Evolutionary conservation across 2,113 vertebrate genomes (phyloP), one percentile per base, ranked within the genome.

Genomic region (Romanogobio albipinnatus): DNA sequence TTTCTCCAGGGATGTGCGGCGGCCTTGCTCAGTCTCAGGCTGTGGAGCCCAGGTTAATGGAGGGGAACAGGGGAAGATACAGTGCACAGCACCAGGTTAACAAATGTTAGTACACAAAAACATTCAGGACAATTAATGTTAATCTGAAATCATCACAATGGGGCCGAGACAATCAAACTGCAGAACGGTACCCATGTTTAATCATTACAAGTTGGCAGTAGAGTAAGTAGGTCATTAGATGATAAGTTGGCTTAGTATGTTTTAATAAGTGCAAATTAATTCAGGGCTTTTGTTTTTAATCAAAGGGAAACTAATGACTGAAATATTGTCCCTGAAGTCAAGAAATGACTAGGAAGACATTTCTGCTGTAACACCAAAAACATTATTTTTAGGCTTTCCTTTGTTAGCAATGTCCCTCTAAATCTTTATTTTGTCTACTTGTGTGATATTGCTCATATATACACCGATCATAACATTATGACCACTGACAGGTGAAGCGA

Each of bases 1-100:
- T 93, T 99, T 99, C 97, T 99, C 98, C 97, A 99, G 94, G 88
- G 98, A 99, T 87, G 98, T 99, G 93, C 98, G 97, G 90, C 97
- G 95, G 83, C 97, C 97, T 96, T 98, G 98, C 92, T 98, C 97
- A 86, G 95, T 96, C 92, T 99, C 98, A 94, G 96, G 95, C 98
- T 99, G 95, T 90, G 90, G 75, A 85, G 15, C 17, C 79, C 90
- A 83, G 26, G 88, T 91, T 86, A 88, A 91, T 88, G 90, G 81
- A 90, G 6, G 36, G 62, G 74, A 76, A 78, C 36, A 56, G 29
- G 26, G 92, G 76, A 53, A 70, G 33, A 47, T 8, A 53, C 59
- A 81, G 68, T 4, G 36, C 24, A 29, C 74, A 45, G 45, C 43
- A 76, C 11, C 51, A 61, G 7, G 62, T 68, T 68, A 47, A 43